Base-by-base conservation (phyloP, 2,113 vertebrate genomes). In the Riparia riparia region DNA sequence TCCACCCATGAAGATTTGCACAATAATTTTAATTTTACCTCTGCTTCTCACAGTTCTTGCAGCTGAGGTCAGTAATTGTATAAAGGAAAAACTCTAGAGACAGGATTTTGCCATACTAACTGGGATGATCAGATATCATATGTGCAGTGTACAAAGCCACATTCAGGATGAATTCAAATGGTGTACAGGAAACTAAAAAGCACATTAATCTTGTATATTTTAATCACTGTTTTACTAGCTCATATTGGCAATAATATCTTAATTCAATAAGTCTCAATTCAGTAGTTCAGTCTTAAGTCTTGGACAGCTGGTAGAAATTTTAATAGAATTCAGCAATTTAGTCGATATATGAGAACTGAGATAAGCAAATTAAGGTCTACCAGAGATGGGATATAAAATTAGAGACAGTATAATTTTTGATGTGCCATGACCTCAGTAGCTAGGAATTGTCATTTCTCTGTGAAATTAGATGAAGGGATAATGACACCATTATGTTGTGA, bases 241-340 rank as follows among this genome's bases (percentile, higher is more conserved):
- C 28, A 86, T 56, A 89, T 68, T 78, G 79, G 64, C 79, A 94
- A 68, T 95, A 71, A 96, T 64, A 20, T 82, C 65, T 90, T 93
- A 88, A 96, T 96, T 95, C 90, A 92, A 42, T 96, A 93, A 88
- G 85, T 90, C 76, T 93, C 79, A 83, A 93, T 93, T 95, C 85
- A 96, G 86, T 83, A 90, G 31, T 68, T 90, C 76, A 88, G 85
- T 78, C 92, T 95, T 97, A 95, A 93, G 96, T 96, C 93, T 95
- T 92, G 80, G 82, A 82, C 82, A 95, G 86, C 72, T 89, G 93
- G 85, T 92, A 56, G 88, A 86, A 69, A 93, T 92, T 95, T 93
- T 95, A 97, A 97, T 96, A 92, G 90, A 96, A 96, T 95, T 90
- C 95, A 92, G 80, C 85, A 90, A 93, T 94, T 95, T 90, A 86